These are phyloP conservation scores for Phataginus tetradactyla DNA, from an alignment of 2,797 vertebrate species.

Conservation along the genomic window DNA sequence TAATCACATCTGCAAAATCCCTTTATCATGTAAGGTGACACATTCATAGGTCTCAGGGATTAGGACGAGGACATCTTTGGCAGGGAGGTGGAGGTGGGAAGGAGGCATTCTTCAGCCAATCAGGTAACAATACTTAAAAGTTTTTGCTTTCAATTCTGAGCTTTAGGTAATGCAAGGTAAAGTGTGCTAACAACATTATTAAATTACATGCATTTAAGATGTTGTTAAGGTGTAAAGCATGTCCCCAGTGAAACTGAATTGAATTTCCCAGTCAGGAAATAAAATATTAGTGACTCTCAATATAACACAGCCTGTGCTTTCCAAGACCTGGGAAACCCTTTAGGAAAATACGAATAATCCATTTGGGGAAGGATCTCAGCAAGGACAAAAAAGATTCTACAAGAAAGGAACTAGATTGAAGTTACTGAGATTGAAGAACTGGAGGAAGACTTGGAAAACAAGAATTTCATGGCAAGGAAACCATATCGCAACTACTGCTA, in stretches of 20 bases:
- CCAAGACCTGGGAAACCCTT: neutral
- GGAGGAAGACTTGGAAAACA: neutral
- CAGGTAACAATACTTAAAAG: neutral
- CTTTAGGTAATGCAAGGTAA: neutral
- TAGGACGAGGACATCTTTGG: neutral
- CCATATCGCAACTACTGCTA: neutral
- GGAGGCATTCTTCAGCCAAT: neutral
- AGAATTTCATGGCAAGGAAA: neutral
- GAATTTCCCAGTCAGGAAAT: neutral
- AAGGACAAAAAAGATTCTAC: neutral
- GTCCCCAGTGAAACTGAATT: neutral
- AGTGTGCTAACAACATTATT: neutral
- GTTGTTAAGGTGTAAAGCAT: neutral
- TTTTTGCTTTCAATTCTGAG: neutral
- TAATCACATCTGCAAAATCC: neutral
- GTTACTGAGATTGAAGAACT: neutral
- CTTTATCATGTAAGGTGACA: neutral
- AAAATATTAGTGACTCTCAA: slow-evolving; percentile 22
- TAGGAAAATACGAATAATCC: neutral
- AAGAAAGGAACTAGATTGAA: neutral
- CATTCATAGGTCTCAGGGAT: neutral
- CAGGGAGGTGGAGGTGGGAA: no score
- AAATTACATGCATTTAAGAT: neutral
- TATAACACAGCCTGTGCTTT: neutral
- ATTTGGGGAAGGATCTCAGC: neutral